Evolutionary conservation across 2,888 invertebrate species (phyloP), one percentile per base, ranked within the genome.

Genomic region (Drosophila diplacantha): DNA sequence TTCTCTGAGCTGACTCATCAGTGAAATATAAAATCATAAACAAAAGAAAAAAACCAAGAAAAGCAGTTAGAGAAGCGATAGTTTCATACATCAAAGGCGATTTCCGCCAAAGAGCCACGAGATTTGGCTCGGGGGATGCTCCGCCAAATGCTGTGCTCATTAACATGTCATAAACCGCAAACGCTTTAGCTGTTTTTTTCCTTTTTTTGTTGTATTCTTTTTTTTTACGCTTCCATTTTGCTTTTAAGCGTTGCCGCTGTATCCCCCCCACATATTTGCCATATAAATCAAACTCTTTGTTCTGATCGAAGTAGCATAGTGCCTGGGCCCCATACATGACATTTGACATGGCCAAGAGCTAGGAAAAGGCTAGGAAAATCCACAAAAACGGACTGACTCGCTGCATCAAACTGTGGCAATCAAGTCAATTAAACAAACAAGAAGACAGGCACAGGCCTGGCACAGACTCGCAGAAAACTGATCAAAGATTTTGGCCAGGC

Each of bases 381-480:
- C 32, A 35, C 50, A 22, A 41, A 54, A 65, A 53, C 57, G 44
- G 52, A 53, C 47, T 32, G 72, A 76, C 6, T 6, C 24, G 38
- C 68, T 74, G 76, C 72, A 68, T 63, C 63, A 74, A 79, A 73
- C 56, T 75, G 63, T 71, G 62, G 77, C 81, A 81, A 81, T 81
- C 81, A 75, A 83, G 83, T 81, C 81, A 81, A 81, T 81, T 81
- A 81, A 81, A 81, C 81, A 83, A 81, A 81, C 79, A 81, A 66
- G 60, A 66, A 37, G 64, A 43, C 7, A 24, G 24, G 7, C 24
- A 24, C 44, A 31, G 49, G 29, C 31, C 14, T 16, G 41, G 9
- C 22, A n/a, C 3, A 26, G 24, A 12, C 11, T 22, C 5, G 22
- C n/a, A 22, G n/a, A 31, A 32, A 37, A 41, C 52, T 31, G 55